Base-by-base conservation (phyloP, 1,140 invertebrate genomes). In the Drosophila teissieri region DNA sequence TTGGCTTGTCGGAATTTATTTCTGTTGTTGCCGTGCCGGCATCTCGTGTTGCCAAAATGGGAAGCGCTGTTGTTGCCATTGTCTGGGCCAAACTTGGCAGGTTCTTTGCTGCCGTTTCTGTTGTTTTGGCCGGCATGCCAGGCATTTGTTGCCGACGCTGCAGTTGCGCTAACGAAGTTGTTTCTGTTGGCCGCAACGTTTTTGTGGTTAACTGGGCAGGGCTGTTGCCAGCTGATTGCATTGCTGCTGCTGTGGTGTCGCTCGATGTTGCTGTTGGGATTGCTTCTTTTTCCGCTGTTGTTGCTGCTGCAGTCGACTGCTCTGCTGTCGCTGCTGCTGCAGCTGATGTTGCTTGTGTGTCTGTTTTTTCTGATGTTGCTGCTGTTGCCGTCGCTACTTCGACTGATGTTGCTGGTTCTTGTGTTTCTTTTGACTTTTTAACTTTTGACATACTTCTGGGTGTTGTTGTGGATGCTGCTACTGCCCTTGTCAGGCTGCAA, bases 121-220 rank as follows among this genome's bases (percentile, higher is more conserved):
- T 51, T 75, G 52, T 17, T 62, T 42, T 55, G 39, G 68, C 78
- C 79, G 76, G 83, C 79, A 89, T 86, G 84, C 75, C 55, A 57
- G 67, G 78, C 78, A 88, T 72, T 85, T 80, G 68, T 84, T 70
- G 42, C 45, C 51, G 49, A 56, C 42, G 46, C 44, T 70, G 63
- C 45, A 44, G 24, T 22, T 54, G 65, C 55, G 60, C 76, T 91
- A 89, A 89, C 84, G 77, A 89, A 88, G 84, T 88, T 89, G 84
- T 89, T 89, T 76, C 78, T 75, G 73, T 68, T 74, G 80, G 68
- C 84, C 84, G 68, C 55, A 89, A 90, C 89, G 84, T 89, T 89
- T 89, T 84, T 89, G 84, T 60, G 84, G 84, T 89, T 86, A 57
- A 67, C 78, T 75, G 62, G 51, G 75, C 70, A 65, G 51, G 70